These are phyloP conservation scores for human DNA, from an alignment of 2,113 vertebrate species.

Conservation along the genomic window GRCh38 chr5:33086001-33086500, in stretches of 20 bases:
- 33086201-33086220: neutral
- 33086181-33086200: neutral
- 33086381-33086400: neutral
- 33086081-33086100: neutral
- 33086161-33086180: neutral
- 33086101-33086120: neutral
- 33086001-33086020: no score
- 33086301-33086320: neutral
- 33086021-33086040: no score
- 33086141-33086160: neutral
- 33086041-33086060: neutral
- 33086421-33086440: neutral
- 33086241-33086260: neutral
- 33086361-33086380: neutral
- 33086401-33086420: neutral
- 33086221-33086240: neutral
- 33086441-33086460: neutral
- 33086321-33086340: neutral
- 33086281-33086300: neutral
- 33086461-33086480: neutral
- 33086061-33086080: neutral
- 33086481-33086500: neutral
- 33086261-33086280: neutral
- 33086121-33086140: neutral
- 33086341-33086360: neutral